Evolutionary conservation across 2,113 vertebrate genomes (phyloP).

Genomic region (Odocoileus virginianus): DNA sequence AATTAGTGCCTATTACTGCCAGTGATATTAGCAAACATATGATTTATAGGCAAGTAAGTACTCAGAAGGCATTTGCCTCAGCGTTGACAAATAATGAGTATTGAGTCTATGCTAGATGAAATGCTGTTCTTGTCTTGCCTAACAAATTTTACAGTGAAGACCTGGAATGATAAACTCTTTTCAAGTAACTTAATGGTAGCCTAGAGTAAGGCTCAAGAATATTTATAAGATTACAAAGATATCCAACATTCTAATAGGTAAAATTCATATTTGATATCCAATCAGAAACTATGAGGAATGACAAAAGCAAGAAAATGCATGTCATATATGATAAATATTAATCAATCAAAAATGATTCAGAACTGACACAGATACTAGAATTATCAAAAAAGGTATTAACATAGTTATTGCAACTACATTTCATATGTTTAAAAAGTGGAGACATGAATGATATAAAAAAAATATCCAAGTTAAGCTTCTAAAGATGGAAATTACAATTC

Average conservation of each 20-base stretch:
- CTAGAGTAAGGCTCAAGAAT: not conserved
- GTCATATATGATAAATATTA: not conserved
- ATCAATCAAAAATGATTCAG: not conserved
- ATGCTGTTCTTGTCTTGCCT: not conserved
- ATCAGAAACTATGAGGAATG: not conserved
- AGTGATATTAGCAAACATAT: not conserved
- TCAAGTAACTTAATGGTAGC: not conserved
- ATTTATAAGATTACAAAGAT: not conserved
- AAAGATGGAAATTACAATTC: not conserved
- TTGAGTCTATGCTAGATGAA: not conserved
- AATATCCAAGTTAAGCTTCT: not conserved
- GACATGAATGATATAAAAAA: not conserved
- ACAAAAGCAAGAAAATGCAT: not conserved
- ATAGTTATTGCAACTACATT: not conserved
- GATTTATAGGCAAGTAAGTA: not conserved
- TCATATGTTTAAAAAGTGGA: not conserved
- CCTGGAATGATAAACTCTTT: not conserved
- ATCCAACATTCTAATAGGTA: not conserved
- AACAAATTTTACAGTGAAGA: not conserved
- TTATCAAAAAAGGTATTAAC: not conserved
- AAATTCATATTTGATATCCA: not conserved
- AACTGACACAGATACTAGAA: not conserved
- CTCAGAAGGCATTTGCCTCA: not conserved
- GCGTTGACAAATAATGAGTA: not conserved
- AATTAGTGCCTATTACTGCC: not conserved